Evolutionary conservation across 2,888 invertebrate species (phyloP), one percentile per base, ranked within the genome.

Genomic region (Trachelus stipa): DNA sequence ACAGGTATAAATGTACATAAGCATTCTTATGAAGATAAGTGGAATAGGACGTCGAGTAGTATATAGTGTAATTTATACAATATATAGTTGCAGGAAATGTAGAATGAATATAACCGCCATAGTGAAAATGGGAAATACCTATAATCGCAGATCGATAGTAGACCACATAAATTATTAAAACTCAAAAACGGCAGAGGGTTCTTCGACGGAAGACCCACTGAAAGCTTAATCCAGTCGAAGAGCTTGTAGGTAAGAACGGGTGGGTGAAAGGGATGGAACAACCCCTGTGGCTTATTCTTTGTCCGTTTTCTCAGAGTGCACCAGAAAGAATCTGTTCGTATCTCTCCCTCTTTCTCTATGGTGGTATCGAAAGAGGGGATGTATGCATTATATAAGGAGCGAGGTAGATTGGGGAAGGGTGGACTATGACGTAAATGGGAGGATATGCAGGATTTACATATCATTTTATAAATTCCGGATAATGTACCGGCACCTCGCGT

Each of bases 381-480:
- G 74, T 76, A 80, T 84, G 82, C 80, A 85, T 85, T 85, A 83
- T 84, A 83, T 84, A 82, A 78, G 73, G 73, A 33, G 35, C 68
- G 69, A 73, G 68, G 71, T 69, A 77, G 71, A 31, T 71, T 4
- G 31, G 31, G 71, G 77, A 34, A 23, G 75, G 75, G 75, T 80
- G 77, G 78, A 73, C 77, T 77, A 80, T 79, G 73, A 79, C 75
- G 79, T 79, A 81, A 84, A 85, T 81, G 81, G 83, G 79, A 83
- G 82, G 84, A 88, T 87, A 86, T 82, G 83, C 80, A 73, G 85
- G 85, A 88, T 88, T 87, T 86, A 84, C 87, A 85, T 87, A 87
- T 87, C 84, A 86, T 88, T 87, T 87, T 84, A 84, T 84, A 86
- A 87, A 87, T 88, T 87, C 83, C 81, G 79, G 82, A 85, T 83